Conservation (phyloP, 2,113 vertebrate genomes). For the Anolis sagrei region DNA sequence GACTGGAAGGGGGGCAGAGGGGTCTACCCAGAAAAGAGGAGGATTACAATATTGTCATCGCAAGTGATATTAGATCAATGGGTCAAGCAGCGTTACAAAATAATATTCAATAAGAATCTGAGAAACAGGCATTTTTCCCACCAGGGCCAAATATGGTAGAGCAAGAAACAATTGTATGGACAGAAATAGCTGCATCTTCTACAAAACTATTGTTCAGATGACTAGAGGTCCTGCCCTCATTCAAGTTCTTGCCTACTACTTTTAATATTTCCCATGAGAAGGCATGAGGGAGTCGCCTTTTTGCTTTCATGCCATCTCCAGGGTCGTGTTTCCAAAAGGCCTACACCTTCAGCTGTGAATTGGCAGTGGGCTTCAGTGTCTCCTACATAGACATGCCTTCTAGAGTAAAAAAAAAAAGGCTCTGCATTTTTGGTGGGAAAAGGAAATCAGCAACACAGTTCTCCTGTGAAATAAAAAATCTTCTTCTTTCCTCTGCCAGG, state of each 20-base stretch:
- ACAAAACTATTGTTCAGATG: background rate
- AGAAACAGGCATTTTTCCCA: background rate
- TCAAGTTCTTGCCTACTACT: background rate
- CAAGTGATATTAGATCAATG: no score
- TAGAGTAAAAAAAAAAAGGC: no score
- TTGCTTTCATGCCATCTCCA: background rate
- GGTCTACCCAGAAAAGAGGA: no score
- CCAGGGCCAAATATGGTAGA: no score
- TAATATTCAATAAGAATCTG: no score
- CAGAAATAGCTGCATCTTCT: background rate
- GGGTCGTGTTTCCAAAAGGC: background rate
- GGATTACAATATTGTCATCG: no score
- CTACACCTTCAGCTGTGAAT: no score
- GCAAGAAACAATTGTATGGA: no score
- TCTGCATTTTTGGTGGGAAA: background rate
- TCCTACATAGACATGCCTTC: background rate
- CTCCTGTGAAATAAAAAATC: background rate
- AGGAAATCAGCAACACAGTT: no score
- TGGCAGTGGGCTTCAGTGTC: background rate
- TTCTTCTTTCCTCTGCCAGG: slow-evolving; percentile 69
- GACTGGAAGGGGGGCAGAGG: no score
- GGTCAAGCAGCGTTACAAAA: no score
- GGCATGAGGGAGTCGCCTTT: background rate
- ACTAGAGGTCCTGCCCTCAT: background rate
- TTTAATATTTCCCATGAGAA: background rate